Conservation (phyloP, 1,140 invertebrate species). For the Zelostemma sp. region DNA sequence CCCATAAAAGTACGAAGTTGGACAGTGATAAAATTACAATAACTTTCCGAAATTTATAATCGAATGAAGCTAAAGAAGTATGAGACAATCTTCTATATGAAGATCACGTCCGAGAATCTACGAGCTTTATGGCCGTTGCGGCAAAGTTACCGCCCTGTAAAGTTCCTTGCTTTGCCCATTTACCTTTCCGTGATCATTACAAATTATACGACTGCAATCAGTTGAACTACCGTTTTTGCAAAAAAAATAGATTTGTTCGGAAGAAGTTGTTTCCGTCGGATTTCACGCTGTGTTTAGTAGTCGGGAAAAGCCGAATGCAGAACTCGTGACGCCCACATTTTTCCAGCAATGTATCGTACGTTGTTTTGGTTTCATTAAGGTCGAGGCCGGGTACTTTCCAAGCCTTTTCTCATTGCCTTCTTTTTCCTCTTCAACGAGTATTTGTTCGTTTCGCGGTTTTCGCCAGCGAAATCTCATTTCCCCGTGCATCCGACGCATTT, state of each 20-base stretch:
- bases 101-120: conserved; percentile 42
- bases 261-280: not conserved
- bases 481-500: conserved; percentile 48
- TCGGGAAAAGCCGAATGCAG: conserved; percentile 12
- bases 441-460: conserved; percentile 49
- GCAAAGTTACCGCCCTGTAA: conserved; percentile 37
- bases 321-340: conserved; percentile 27
- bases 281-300: not conserved
- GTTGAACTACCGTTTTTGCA: conserved; percentile 16
- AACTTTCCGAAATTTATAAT: conserved; percentile 38
- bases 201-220: conserved; percentile 32
- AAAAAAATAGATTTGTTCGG: not conserved
- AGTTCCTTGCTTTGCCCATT: conserved; percentile 32
- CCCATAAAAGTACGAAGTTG: no score
- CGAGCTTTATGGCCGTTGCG: conserved; percentile 42
- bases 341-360: conserved; percentile 34
- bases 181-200: conserved; percentile 28
- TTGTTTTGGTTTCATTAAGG: conserved; percentile 42
- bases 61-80: conserved; percentile 40
- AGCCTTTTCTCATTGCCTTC: conserved; percentile 14
- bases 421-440: conserved; percentile 35
- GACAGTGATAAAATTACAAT: not conserved
- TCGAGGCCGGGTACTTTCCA: conserved; percentile 31
- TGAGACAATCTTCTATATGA: conserved; percentile 40
- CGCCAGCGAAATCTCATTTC: conserved; percentile 48